A percentile compares a stretch with the other conserved stretches of the same genome.
These are phyloP conservation scores for Nothobranchius kuhntae DNA, from an alignment of 2,113 vertebrate genomes.

Conservation along the genomic window DNA sequence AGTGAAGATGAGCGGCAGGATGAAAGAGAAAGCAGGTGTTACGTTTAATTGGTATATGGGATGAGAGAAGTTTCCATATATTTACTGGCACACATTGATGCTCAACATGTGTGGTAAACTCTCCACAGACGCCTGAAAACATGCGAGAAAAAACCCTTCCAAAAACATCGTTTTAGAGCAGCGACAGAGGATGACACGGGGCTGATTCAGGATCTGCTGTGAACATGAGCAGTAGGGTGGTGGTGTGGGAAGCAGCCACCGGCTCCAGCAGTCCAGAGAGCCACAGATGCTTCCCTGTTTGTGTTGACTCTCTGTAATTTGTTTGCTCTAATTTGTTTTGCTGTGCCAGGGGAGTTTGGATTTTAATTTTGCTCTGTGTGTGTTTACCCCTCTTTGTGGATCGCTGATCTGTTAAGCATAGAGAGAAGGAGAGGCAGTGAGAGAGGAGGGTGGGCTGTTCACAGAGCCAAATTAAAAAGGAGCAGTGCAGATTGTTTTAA, in stretches of 20 bases:
- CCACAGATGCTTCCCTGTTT: constrained; percentile 99
- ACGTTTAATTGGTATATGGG: not conserved
- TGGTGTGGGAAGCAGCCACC: constrained; percentile 63
- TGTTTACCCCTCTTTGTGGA: constrained; percentile 99
- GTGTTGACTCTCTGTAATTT: constrained; percentile 99
- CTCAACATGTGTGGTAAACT: constrained; percentile 15
- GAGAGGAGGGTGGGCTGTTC: constrained; percentile 81
- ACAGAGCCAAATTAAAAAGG: constrained; percentile 90
- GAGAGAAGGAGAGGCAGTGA: constrained; percentile 54
- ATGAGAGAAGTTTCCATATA: not conserved
- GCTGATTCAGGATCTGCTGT: constrained; percentile 31
- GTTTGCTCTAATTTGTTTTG: constrained; percentile 99
- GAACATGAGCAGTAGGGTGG: constrained; percentile 31
- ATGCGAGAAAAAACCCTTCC: too few relatives aligned
- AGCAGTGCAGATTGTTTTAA: constrained; percentile 95
- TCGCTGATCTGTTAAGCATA: constrained; percentile 94
- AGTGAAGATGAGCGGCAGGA: not conserved
- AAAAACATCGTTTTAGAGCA: too few relatives aligned
- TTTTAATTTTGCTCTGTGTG: constrained; percentile 98
- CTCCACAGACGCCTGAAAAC: not conserved
- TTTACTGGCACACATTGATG: not conserved
- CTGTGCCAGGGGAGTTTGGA: constrained; percentile 95
- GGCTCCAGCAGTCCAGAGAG: constrained; percentile 84
- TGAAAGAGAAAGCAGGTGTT: not conserved
- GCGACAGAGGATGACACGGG: not conserved